Conservation (phyloP, 2,888 invertebrate genomes). For the Sisyra terminalis region DNA sequence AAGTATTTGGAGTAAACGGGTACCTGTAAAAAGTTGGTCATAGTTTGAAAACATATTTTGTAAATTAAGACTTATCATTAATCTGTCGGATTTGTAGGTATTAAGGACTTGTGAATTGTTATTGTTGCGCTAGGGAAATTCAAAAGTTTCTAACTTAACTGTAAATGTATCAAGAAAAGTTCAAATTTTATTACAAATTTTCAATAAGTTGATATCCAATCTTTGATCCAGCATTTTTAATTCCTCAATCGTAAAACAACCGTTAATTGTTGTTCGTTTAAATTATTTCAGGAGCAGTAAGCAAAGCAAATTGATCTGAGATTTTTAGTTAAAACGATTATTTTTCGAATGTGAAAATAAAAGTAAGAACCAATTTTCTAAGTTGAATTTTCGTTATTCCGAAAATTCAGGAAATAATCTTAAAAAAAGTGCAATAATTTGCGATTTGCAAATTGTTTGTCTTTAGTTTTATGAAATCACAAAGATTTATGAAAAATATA, state of each 20-base stretch:
- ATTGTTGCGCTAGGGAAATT: background rate
- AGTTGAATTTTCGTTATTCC: background rate
- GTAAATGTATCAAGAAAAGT: background rate
- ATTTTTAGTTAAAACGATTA: background rate
- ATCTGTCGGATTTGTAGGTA: too few species aligned
- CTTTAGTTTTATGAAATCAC: background rate
- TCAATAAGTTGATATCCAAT: too few species aligned
- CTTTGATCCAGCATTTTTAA: too few species aligned
- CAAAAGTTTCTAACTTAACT: background rate
- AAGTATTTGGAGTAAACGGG: too few species aligned
- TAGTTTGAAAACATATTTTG: too few species aligned
- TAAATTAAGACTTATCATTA: too few species aligned
- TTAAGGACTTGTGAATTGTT: background rate
- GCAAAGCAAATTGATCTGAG: too few species aligned
- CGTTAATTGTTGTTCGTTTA: too few species aligned
- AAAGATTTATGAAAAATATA: background rate
- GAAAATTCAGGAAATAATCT: background rate
- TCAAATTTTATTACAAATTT: background rate
- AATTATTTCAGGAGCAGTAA: too few species aligned
- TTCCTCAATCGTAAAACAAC: too few species aligned
- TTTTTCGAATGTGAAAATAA: background rate
- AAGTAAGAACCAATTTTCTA: background rate
- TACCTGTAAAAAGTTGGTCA: too few species aligned
- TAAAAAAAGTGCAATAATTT: background rate
- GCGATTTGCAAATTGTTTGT: background rate